phyloP scores from a whole-genome alignment of 1,140 invertebrate genomes.

The Lordiphosa mommai region DNA sequence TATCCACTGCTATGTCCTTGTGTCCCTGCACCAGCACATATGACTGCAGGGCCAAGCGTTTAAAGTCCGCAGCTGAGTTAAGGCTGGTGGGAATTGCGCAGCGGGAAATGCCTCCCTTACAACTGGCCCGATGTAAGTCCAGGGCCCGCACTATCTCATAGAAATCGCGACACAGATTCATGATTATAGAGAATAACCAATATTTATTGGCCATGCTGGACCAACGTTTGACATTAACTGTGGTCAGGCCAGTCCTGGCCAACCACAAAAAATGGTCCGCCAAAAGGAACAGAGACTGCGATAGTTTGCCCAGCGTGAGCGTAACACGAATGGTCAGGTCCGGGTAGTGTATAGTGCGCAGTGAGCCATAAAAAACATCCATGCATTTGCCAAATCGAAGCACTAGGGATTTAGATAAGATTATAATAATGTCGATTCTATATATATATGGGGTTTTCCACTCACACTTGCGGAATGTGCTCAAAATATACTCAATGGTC shows the following conservation, averaged over 20 bases:
- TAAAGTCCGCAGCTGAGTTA: slow-evolving; percentile 51
- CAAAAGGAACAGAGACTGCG: slow-evolving; percentile 89
- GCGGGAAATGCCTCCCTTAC: slow-evolving; percentile 53
- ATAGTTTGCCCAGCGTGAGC: slow-evolving; percentile 88
- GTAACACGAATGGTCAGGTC: slow-evolving; percentile 86
- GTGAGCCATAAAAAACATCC: slow-evolving; percentile 87
- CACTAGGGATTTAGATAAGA: slow-evolving; percentile 83
- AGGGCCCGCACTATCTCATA: slow-evolving; percentile 87
- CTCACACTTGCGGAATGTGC: slow-evolving; percentile 87
- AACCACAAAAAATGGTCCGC: slow-evolving; percentile 93
- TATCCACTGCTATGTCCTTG: slow-evolving; percentile 87
- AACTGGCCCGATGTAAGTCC: slow-evolving; percentile 80
- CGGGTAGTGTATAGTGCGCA: slow-evolving; percentile 86
- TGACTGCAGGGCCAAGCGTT: slow-evolving; percentile 77
- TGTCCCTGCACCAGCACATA: slow-evolving; percentile 82
- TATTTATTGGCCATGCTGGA: slow-evolving; percentile 87
- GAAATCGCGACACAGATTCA: slow-evolving; percentile 88
- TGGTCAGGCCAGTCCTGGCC: slow-evolving; percentile 86
- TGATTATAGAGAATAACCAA: slow-evolving; percentile 88
- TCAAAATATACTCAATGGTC: slow-evolving; percentile 85
- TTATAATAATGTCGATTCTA: not conserved
- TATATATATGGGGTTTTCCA: not conserved
- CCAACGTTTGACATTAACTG: slow-evolving; percentile 87
- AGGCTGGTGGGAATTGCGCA: slow-evolving; percentile 40
- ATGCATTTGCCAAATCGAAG: slow-evolving; percentile 90